Evolutionary conservation across 1,140 invertebrate genomes (phyloP).

Genomic region (Conus betulinus): DNA sequence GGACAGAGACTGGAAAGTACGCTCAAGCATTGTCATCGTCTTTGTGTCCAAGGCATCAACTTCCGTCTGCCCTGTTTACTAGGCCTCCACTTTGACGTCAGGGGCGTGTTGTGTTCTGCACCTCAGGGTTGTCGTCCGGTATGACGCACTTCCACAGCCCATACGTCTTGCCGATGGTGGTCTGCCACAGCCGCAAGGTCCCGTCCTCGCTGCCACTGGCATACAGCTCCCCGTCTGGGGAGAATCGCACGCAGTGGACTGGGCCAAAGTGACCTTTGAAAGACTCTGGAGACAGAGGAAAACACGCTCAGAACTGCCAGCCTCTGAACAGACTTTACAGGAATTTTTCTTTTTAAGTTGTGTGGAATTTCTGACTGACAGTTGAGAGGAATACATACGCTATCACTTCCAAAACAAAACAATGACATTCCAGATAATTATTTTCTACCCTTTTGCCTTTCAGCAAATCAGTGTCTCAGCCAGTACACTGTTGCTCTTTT

Average conservation of each 20-base stretch:
- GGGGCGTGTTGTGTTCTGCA: conserved; percentile 8
- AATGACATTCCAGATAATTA: too few relatives aligned
- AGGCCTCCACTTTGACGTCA: conserved; percentile 31
- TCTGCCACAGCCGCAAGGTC: conserved; percentile 91
- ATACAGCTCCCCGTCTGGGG: conserved; percentile 91
- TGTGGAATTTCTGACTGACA: too few relatives aligned
- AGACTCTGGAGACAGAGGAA: conserved; percentile 83
- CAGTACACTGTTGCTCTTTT: too few relatives aligned
- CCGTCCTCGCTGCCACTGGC: conserved; percentile 98
- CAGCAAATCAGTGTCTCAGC: too few relatives aligned
- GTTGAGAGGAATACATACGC: too few relatives aligned
- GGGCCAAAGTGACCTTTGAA: conserved; percentile 99
- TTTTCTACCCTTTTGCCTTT: too few relatives aligned
- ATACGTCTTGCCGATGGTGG: conserved; percentile 86
- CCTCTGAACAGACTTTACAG: too few relatives aligned
- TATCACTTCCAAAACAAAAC: too few relatives aligned
- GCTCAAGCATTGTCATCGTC: background rate
- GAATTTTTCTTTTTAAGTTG: too few relatives aligned
- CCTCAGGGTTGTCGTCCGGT: conserved; percentile 52
- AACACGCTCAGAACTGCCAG: too few relatives aligned
- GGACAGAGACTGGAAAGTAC: too few relatives aligned
- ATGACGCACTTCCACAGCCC: conserved; percentile 96
- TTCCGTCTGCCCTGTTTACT: background rate
- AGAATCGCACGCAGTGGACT: conserved; percentile 94
- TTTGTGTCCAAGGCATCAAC: background rate